Base-by-base conservation (phyloP, 2,797 vertebrate species). In the Fistularia tabacaria region DNA sequence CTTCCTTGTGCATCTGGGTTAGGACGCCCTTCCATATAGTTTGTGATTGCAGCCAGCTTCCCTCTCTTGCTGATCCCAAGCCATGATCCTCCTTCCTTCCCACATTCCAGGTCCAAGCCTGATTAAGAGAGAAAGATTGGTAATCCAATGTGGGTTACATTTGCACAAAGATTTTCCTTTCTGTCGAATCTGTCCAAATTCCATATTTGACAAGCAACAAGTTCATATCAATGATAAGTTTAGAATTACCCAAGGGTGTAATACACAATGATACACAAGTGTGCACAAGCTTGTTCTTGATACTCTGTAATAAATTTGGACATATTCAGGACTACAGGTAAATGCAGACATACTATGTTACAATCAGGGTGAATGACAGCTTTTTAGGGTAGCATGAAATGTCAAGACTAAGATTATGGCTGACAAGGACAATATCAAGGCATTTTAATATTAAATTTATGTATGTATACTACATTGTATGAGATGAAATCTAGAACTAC, bases 41-140 rank as follows among this genome's bases (percentile, higher is more conserved):
- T 99, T 57, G 97, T 99, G 75, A 98, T 90, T 0, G 93, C 94
- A 0, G 94, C 92, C 80, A 98, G 81, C 74, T 94, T 97, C 39
- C 97, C 96, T 51, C 90, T 86, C 39, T 92, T 98, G 85, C 69
- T 96, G 84, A 99, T 93, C 46, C 97, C 95, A 64, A 99, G 89
- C 97, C 97, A 99, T 0, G 97, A 94, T 2, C 97, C 97, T 37
- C 96, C 96, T 90, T 96, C 94, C 72, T 91, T 97, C 10, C 97
- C 95, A 74, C 90, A 88, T 59, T 98, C 94, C 91, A 94, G 90
- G 80, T 99, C 97, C 61, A 98, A 83, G 64, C 97, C 96, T 99
- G 84, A 7, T 55, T 10, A 54, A 59, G n/a, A 6, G 10, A 11
- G 9, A 42, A 6, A 10, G 41, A 6, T 42, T 42, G 41, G 41